phyloP scores from a whole-genome alignment of 2,888 invertebrate genomes.

The Notocelia uddmanniana region DNA sequence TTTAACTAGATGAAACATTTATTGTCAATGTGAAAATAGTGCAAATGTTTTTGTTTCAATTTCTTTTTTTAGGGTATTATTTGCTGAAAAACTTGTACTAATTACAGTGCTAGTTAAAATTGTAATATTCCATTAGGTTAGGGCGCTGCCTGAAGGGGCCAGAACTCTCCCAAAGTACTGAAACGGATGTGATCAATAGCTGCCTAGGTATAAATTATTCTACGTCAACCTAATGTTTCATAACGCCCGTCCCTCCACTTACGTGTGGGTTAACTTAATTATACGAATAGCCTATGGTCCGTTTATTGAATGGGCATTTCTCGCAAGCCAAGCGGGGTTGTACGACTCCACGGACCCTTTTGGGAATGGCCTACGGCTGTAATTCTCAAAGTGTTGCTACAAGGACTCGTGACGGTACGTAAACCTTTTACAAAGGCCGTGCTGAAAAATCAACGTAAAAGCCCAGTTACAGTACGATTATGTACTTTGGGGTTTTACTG shows the following conservation, averaged over 20 bases:
- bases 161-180: background rate
- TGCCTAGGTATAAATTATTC: background rate
- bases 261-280: conserved; percentile 44
- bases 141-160: background rate
- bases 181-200: background rate
- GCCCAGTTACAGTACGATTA: too few relatives aligned
- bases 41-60: background rate
- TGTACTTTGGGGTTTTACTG: too few relatives aligned
- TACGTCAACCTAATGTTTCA: conserved; percentile 34
- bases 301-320: conserved; percentile 43
- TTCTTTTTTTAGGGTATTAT: too few relatives aligned
- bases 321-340: conserved; percentile 32
- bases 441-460: background rate
- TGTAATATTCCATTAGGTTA: background rate
- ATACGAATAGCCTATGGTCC: conserved; percentile 37
- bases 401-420: background rate
- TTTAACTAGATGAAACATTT: background rate
- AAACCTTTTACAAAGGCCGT: background rate
- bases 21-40: too few relatives aligned
- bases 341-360: conserved; percentile 9
- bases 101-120: too few relatives aligned
- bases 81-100: too few relatives aligned
- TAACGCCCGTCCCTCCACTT: conserved; percentile 37
- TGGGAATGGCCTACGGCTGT: conserved; percentile 1
- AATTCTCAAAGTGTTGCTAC: background rate